Evolutionary conservation across 2,797 vertebrate species (phyloP).

Genomic region (Carcharodon carcharias): DNA sequence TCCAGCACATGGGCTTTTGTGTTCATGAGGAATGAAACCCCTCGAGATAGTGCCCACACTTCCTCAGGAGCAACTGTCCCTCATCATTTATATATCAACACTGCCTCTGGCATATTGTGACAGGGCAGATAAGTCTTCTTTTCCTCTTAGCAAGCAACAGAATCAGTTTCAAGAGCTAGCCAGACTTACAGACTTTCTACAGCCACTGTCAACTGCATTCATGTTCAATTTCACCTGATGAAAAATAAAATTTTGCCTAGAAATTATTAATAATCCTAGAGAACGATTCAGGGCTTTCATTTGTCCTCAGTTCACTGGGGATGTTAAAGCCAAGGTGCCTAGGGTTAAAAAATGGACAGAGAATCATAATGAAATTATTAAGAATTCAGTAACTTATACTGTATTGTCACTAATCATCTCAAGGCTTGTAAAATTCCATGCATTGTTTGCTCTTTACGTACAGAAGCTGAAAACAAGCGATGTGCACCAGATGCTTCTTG

Average conservation of each 20-base stretch:
- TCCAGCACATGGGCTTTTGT: neutral
- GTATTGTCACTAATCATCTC: neutral
- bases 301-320: neutral
- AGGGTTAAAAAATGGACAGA: neutral
- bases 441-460: neutral
- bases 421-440: neutral
- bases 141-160: neutral
- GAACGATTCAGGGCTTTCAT: neutral
- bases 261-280: neutral
- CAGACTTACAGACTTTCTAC: neutral
- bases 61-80: too few species aligned
- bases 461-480: neutral
- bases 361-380: neutral
- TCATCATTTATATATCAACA: neutral
- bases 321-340: neutral
- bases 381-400: neutral
- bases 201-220: neutral
- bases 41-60: neutral
- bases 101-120: neutral
- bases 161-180: too few species aligned
- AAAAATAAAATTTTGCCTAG: neutral
- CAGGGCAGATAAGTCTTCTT: neutral
- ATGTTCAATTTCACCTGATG: neutral
- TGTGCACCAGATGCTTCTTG: neutral
- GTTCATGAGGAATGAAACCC: neutral